Conservation (phyloP, 2,888 invertebrate species). For the Pseudococcus jackbeardsleyi region DNA sequence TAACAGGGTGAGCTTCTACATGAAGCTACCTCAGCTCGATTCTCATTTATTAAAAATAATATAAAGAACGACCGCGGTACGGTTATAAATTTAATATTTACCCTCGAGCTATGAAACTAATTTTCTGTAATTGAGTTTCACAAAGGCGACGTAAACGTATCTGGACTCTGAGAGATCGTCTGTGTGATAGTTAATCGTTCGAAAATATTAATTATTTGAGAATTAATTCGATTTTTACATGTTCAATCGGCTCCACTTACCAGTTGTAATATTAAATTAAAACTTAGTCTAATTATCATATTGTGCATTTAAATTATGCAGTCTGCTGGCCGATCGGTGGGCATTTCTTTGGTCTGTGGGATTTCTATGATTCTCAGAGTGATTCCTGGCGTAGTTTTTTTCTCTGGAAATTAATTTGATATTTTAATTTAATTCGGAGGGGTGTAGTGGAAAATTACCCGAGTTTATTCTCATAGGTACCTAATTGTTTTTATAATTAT, state of each 20-base stretch:
- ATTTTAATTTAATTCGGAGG: background rate
- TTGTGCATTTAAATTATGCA: slow-evolving; percentile 21
- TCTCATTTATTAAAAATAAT: slow-evolving; percentile 48
- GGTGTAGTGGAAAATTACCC: background rate
- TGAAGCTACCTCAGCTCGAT: slow-evolving; percentile 7
- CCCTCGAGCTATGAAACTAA: slow-evolving; percentile 47
- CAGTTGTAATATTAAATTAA: slow-evolving; percentile 47
- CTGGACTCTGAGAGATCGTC: background rate
- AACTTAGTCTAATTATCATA: slow-evolving; percentile 44
- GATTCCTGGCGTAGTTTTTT: background rate
- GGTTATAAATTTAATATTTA: slow-evolving; percentile 52
- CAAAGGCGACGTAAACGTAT: slow-evolving; percentile 49
- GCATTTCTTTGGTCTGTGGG: background rate
- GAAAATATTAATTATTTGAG: slow-evolving; percentile 43
- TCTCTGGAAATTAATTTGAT: background rate
- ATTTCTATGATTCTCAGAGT: background rate
- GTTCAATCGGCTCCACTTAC: background rate
- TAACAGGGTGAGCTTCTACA: slow-evolving; percentile 45
- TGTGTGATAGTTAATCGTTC: slow-evolving; percentile 37
- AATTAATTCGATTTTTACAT: slow-evolving; percentile 46
- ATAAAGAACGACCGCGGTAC: background rate
- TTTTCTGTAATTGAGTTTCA: slow-evolving; percentile 54
- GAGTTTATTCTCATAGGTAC: background rate
- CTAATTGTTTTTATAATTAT: background rate
- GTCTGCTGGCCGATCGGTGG: background rate